Conservation (phyloP, 2,888 invertebrate species). For the Pollenia griseotomentosa region DNA sequence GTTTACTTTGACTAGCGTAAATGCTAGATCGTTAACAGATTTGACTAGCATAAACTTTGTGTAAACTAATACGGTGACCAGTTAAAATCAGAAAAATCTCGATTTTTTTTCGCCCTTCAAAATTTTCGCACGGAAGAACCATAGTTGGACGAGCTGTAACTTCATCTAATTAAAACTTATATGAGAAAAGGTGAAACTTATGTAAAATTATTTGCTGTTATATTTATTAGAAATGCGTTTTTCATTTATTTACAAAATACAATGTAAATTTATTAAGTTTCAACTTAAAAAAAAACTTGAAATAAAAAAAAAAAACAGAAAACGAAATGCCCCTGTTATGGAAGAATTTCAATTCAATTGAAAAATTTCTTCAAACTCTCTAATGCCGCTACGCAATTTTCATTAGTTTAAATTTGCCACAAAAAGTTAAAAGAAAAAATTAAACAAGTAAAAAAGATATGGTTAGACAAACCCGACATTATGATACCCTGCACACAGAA, state of each 20-base stretch:
- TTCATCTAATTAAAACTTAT: too few relatives aligned
- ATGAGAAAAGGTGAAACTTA: not conserved
- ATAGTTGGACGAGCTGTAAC: too few relatives aligned
- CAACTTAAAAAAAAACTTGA: not conserved
- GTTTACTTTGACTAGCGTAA: too few relatives aligned
- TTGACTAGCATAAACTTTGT: too few relatives aligned
- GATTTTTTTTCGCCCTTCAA: too few relatives aligned
- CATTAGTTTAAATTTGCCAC: constrained; percentile 59
- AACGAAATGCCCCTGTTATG: constrained; percentile 41
- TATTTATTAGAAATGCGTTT: not conserved
- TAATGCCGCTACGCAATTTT: constrained; percentile 65
- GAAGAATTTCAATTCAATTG: constrained; percentile 57
- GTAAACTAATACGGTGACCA: too few relatives aligned
- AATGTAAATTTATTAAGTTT: constrained; percentile 2
- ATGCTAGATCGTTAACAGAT: too few relatives aligned
- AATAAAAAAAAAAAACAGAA: not conserved
- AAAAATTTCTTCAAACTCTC: constrained; percentile 51
- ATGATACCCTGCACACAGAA: too few relatives aligned
- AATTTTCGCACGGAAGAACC: too few relatives aligned
- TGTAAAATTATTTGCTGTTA: not conserved
- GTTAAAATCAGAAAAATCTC: too few relatives aligned
- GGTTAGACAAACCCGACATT: too few relatives aligned
- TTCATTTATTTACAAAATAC: not conserved
- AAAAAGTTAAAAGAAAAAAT: constrained; percentile 2
- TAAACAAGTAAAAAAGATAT: not conserved